A percentile compares a stretch with the other conserved stretches of the same genome.
Evolutionary conservation across 1,140 invertebrate species (phyloP).

Genomic region (Aphaenogaster ashmeadi): DNA sequence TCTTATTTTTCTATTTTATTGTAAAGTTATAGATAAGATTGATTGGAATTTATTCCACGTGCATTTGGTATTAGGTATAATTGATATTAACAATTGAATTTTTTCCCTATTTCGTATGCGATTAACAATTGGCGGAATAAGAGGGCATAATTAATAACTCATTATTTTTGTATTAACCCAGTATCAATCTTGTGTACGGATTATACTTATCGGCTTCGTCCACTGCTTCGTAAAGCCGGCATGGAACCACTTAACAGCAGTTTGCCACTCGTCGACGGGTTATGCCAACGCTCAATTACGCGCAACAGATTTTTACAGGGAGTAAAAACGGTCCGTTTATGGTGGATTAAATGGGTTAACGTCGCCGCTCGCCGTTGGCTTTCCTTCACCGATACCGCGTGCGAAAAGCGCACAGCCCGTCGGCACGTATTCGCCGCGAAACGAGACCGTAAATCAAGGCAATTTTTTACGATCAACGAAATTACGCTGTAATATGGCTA

Average conservation of each 20-base stretch:
- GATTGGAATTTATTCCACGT: not conserved
- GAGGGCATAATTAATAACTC: not conserved
- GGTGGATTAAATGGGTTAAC: conserved; percentile 66
- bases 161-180: not conserved
- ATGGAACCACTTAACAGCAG: not conserved
- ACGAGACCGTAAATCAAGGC: conserved; percentile 64
- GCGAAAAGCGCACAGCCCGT: not conserved
- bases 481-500: conserved; percentile 60
- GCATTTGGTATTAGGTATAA: not conserved
- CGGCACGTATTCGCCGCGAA: conserved; percentile 31
- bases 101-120: not conserved
- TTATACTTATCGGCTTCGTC: not conserved
- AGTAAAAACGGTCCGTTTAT: conserved; percentile 27
- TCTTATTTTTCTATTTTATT: not conserved
- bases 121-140: not conserved
- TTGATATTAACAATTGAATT: not conserved
- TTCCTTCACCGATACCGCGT: conserved; percentile 35
- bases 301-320: conserved; percentile 50
- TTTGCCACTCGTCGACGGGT: conserved; percentile 5
- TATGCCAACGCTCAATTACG: conserved; percentile 44
- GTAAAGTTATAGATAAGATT: not conserved
- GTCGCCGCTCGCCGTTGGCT: conserved; percentile 15
- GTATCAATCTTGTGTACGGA: not conserved
- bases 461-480: conserved; percentile 60
- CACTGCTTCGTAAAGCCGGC: not conserved